Conservation (phyloP, 2,888 invertebrate genomes). For the Rotaria magnacalcarata region DNA sequence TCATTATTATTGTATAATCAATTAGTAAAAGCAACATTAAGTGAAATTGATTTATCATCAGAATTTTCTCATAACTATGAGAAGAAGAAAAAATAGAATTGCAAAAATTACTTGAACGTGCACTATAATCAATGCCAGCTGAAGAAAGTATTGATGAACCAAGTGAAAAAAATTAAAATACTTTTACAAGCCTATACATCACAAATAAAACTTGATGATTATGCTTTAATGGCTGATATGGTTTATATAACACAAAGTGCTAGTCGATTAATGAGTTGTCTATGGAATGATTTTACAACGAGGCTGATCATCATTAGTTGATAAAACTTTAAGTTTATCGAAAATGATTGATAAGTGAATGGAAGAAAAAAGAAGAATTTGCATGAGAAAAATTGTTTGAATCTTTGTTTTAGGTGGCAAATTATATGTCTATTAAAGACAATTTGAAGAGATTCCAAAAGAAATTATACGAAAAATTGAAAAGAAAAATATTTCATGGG, state of each 20-base stretch:
- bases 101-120: constrained; percentile 86
- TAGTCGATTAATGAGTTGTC: constrained; percentile 86
- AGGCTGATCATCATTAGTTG: constrained; percentile 94
- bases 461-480: constrained; percentile 93
- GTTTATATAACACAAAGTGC: constrained; percentile 97
- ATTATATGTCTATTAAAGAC: constrained; percentile 92
- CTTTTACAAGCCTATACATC: constrained; percentile 94
- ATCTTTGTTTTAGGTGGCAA: constrained; percentile 69
- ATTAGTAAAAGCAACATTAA: constrained; percentile 85
- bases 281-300: constrained; percentile 86
- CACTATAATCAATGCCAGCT: constrained; percentile 81
- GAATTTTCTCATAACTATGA: constrained; percentile 86
- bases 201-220: constrained; percentile 92
- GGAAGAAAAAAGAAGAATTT: constrained; percentile 56
- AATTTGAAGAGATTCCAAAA: constrained; percentile 93
- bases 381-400: neutral
- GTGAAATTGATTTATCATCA: constrained; percentile 93
- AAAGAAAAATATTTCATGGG: constrained; percentile 72
- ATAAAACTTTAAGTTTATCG: constrained; percentile 86
- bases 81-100: constrained; percentile 95
- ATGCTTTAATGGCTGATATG: constrained; percentile 98
- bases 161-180: constrained; percentile 83
- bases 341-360: constrained; percentile 97
- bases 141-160: constrained; percentile 97
- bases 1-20: constrained; percentile 98